phyloP scores from a whole-genome alignment of 2,113 vertebrate species.

The Paratilapia polleni region DNA sequence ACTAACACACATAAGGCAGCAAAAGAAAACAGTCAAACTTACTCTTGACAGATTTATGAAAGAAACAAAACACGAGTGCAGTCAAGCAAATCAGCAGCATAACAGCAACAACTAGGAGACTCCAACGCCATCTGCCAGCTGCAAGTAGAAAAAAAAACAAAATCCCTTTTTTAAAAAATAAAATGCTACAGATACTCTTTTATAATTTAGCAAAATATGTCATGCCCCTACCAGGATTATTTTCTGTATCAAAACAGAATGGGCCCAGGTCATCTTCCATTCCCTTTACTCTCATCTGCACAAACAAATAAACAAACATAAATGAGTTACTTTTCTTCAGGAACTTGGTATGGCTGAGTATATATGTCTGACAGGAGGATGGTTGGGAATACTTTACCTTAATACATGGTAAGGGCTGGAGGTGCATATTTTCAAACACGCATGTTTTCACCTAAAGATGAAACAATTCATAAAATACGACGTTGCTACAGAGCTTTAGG shows the following conservation, averaged over 20 bases:
- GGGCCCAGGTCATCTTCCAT: conserved; percentile 57
- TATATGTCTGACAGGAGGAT: background rate
- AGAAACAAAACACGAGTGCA: conserved; percentile 68
- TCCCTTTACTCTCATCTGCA: conserved; percentile 69
- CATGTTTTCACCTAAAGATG: conserved; percentile 47
- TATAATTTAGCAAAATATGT: background rate
- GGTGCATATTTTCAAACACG: conserved; percentile 72
- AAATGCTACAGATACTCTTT: background rate
- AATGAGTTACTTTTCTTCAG: background rate
- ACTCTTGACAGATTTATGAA: conserved; percentile 82
- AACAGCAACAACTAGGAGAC: conserved; percentile 64
- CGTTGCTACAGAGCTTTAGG: background rate
- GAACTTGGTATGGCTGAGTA: background rate
- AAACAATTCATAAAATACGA: background rate
- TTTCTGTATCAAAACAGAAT: conserved; percentile 55
- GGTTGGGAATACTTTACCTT: conserved; percentile 78
- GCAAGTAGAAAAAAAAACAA: conserved; percentile 20
- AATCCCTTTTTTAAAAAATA: background rate
- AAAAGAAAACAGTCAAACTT: conserved; percentile 39
- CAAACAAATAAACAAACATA: conserved; percentile 16
- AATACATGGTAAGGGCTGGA: conserved; percentile 82
- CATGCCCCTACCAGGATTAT: background rate
- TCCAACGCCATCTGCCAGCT: conserved; percentile 77
- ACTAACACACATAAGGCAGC: background rate
- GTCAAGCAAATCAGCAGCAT: conserved; percentile 71